Evolutionary conservation across 2,797 vertebrate species (phyloP).

Genomic region (Peromyscus nudipes): DNA sequence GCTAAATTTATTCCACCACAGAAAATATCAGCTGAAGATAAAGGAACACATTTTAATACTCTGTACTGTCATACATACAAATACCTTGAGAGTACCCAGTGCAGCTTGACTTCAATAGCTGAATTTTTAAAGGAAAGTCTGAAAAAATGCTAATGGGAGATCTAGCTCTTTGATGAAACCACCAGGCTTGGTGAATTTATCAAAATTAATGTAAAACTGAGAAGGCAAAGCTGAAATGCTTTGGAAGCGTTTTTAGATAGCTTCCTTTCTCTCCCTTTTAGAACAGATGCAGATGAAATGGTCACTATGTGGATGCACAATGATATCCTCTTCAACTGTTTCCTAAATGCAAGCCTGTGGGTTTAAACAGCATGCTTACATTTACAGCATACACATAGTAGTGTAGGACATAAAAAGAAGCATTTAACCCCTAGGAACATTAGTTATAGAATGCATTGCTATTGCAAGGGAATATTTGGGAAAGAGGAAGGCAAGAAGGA

Average conservation of each 20-base stretch:
- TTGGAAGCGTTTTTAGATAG: constrained; percentile 86
- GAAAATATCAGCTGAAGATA: neutral
- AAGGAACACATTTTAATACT: constrained; percentile 69
- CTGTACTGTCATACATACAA: constrained; percentile 59
- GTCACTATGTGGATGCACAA: constrained; percentile 84
- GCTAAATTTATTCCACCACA: neutral
- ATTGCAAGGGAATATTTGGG: constrained; percentile 10
- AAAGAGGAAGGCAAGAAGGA: constrained; percentile 70
- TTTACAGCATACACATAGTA: constrained; percentile 83
- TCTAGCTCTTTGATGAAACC: constrained; percentile 51
- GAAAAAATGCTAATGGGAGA: constrained; percentile 43
- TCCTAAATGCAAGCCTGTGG: constrained; percentile 83
- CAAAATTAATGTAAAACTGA: constrained; percentile 66
- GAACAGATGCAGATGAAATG: constrained; percentile 85
- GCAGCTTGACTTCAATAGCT: constrained; percentile 57
- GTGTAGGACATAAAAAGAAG: constrained; percentile 73
- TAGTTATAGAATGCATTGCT: constrained; percentile 81
- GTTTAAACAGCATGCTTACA: constrained; percentile 81
- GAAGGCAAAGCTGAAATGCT: constrained; percentile 50
- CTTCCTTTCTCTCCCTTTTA: constrained; percentile 77
- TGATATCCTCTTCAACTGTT: constrained; percentile 85
- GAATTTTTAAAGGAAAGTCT: constrained; percentile 43
- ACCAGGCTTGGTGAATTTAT: constrained; percentile 50
- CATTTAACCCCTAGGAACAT: constrained; percentile 79
- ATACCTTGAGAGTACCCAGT: constrained; percentile 41